Conservation (phyloP, 1,140 invertebrate genomes). For the Drosophila persimilis region DNA sequence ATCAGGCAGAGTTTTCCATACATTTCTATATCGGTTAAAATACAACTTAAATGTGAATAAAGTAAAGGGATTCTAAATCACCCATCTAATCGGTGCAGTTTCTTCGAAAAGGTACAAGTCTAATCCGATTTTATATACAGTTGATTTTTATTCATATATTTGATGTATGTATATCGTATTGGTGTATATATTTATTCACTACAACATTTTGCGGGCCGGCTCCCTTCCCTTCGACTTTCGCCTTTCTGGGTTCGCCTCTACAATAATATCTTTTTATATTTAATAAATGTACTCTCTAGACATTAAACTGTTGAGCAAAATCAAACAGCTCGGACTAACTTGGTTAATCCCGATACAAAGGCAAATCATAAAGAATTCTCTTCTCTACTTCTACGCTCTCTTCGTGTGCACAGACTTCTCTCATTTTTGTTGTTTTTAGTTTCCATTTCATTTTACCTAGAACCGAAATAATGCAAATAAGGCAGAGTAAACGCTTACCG, state of each 20-base stretch:
- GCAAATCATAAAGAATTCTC: constrained; percentile 71
- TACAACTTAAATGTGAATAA: constrained; percentile 65
- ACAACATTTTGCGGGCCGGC: constrained; percentile 45
- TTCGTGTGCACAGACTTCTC: constrained; percentile 55
- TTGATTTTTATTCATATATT: constrained; percentile 67
- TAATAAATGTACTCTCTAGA: constrained; percentile 51
- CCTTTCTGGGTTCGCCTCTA: constrained; percentile 26
- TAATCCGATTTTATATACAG: constrained; percentile 58
- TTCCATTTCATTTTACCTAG: constrained; percentile 35
- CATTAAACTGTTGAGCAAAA: constrained; percentile 70
- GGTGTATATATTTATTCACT: constrained; percentile 48
- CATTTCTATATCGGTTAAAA: constrained; percentile 42
- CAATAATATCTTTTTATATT: constrained; percentile 45
- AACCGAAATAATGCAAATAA: constrained; percentile 67
- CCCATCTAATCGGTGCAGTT: too few species aligned
- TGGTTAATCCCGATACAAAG: constrained; percentile 71
- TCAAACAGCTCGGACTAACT: constrained; percentile 77
- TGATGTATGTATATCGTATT: constrained; percentile 43
- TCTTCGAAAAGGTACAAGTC: background rate
- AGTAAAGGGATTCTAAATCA: constrained; percentile 72
- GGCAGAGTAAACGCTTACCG: constrained; percentile 48
- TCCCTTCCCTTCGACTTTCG: constrained; percentile 1
- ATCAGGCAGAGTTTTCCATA: constrained; percentile 2
- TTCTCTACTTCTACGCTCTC: constrained; percentile 6
- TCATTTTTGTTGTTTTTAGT: constrained; percentile 15